Percentiles rank a stretch among this genome's conserved stretches.
phyloP scores from a whole-genome alignment of 2,888 invertebrate genomes.

The Dascillus cervinus region DNA sequence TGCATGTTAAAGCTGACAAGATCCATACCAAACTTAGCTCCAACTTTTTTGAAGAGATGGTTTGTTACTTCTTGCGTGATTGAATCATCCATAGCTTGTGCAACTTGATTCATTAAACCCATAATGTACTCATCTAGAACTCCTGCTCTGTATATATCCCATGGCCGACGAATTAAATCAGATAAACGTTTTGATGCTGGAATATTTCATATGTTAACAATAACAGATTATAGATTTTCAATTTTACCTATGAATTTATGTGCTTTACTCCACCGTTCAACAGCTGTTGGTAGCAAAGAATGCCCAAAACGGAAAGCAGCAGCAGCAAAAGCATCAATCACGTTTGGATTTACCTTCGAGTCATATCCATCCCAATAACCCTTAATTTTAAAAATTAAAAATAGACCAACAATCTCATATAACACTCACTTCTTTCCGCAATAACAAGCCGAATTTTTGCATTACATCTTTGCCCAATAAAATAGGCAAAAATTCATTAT shows the following conservation, averaged over 20 bases:
- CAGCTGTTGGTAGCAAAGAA: conserved; percentile 80
- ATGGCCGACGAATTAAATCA: conserved; percentile 81
- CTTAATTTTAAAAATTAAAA: conserved; percentile 38
- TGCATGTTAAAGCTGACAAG: conserved; percentile 91
- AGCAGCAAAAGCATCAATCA: conserved; percentile 83
- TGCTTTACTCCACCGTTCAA: conserved; percentile 90
- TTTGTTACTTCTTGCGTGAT: conserved; percentile 87
- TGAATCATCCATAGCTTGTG: conserved; percentile 92
- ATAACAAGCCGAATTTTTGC: conserved; percentile 80
- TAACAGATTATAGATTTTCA: background rate
- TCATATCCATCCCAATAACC: conserved; percentile 82
- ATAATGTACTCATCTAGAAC: conserved; percentile 87
- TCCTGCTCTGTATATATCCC: conserved; percentile 83
- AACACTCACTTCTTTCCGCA: conserved; percentile 67
- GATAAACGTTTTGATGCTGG: conserved; percentile 81
- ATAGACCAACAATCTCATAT: background rate
- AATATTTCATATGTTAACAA: conserved; percentile 23
- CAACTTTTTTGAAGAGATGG: conserved; percentile 79
- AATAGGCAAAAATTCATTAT: conserved; percentile 84
- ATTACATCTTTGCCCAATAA: conserved; percentile 83
- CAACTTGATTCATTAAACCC: conserved; percentile 90
- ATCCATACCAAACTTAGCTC: conserved; percentile 74
- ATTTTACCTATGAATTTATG: conserved; percentile 82
- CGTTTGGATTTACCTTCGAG: conserved; percentile 74
- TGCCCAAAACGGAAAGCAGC: conserved; percentile 91